Conservation (phyloP, 2,888 invertebrate species). For the Cyclophora albipunctata region DNA sequence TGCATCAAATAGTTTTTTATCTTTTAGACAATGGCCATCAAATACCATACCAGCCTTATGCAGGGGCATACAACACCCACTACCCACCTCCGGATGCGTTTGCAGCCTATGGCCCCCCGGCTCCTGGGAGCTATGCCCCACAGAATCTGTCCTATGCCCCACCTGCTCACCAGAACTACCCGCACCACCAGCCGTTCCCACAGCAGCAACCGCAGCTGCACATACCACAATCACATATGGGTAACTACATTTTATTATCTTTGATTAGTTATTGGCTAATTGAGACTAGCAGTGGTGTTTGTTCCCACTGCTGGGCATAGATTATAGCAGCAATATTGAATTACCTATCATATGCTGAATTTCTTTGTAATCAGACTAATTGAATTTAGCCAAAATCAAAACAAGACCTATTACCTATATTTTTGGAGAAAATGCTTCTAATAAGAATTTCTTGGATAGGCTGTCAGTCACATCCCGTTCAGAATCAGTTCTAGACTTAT, state of each 20-base stretch:
- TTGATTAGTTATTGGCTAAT: too few relatives aligned
- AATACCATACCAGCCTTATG: constrained; percentile 70
- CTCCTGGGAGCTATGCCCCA: constrained; percentile 65
- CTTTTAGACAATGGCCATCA: constrained; percentile 71
- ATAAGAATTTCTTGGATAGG: too few relatives aligned
- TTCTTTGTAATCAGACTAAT: too few relatives aligned
- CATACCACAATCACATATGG: constrained; percentile 69
- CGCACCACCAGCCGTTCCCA: constrained; percentile 67
- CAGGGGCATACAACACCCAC: constrained; percentile 69
- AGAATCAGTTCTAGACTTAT: too few relatives aligned
- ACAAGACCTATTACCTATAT: too few relatives aligned
- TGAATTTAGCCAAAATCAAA: too few relatives aligned
- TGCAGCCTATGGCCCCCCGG: constrained; percentile 66
- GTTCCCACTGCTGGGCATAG: too few relatives aligned
- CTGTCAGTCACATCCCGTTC: too few relatives aligned
- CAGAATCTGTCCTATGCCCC: constrained; percentile 69
- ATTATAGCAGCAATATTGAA: too few relatives aligned
- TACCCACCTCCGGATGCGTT: constrained; percentile 70
- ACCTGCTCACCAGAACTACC: constrained; percentile 70
- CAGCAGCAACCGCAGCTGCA: constrained; percentile 65
- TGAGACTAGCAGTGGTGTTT: too few relatives aligned
- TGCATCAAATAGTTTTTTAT: constrained; percentile 2
- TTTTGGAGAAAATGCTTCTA: too few relatives aligned
- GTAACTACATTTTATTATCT: constrained; percentile 26
- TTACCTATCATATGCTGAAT: too few relatives aligned